These are phyloP conservation scores for Pasiphila rectangulata DNA, from an alignment of 2,888 invertebrate species.

Conservation along the genomic window DNA sequence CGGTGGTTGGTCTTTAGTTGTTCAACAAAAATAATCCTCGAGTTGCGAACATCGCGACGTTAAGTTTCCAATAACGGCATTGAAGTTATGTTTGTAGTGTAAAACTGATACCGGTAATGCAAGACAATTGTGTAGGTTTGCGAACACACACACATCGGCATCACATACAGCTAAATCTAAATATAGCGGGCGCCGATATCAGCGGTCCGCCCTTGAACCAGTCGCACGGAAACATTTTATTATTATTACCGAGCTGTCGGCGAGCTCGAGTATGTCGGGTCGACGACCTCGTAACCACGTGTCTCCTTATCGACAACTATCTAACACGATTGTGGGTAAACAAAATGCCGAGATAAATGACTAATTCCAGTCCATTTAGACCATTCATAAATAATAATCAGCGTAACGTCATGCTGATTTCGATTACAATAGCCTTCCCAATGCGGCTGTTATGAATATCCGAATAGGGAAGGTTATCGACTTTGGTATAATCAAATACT, in stretches of 20 bases:
- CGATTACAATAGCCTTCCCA: constrained; percentile 50
- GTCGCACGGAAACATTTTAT: constrained; percentile 82
- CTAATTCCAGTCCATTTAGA: constrained; percentile 74
- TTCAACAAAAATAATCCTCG: neutral
- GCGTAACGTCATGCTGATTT: constrained; percentile 62
- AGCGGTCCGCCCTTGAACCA: constrained; percentile 81
- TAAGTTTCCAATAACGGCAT: constrained; percentile 17
- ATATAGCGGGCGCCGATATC: constrained; percentile 81
- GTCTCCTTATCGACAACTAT: constrained; percentile 82
- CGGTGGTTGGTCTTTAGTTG: neutral
- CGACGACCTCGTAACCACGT: constrained; percentile 78
- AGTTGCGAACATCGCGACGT: constrained; percentile 3
- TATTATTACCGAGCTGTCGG: constrained; percentile 81
- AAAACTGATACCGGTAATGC: constrained; percentile 28
- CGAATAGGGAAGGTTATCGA: constrained; percentile 33
- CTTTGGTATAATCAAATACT: constrained; percentile 14
- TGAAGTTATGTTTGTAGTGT: constrained; percentile 20
- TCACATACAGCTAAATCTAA: constrained; percentile 78
- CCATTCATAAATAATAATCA: constrained; percentile 72
- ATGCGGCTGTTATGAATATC: constrained; percentile 39
- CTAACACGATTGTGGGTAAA: constrained; percentile 81
- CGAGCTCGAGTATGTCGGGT: constrained; percentile 79
- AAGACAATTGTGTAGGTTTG: constrained; percentile 58
- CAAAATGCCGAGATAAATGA: constrained; percentile 78
- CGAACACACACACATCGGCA: constrained; percentile 62